Percentiles rank a stretch among this genome's conserved stretches.
These are phyloP conservation scores for Amblyraja radiata DNA, from an alignment of 2,797 vertebrate species.

Conservation along the genomic window DNA sequence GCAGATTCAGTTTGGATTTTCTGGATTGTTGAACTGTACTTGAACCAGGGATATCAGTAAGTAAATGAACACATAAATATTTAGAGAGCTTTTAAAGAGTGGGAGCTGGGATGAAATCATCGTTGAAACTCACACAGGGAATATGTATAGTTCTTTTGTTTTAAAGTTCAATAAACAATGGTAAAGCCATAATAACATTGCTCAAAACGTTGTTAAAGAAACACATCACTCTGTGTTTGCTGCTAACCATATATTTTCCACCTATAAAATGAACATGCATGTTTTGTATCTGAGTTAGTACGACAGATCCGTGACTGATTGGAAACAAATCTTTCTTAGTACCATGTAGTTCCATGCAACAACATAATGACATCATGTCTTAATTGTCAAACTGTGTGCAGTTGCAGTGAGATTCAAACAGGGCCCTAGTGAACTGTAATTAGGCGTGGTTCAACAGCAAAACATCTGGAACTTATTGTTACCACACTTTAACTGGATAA, in stretches of 20 bases:
- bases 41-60: neutral
- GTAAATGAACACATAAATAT: conserved; percentile 25
- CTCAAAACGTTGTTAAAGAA: neutral
- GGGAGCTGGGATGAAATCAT: conserved; percentile 7
- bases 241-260: neutral
- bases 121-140: neutral
- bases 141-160: neutral
- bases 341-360: conserved; percentile 31
- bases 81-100: neutral
- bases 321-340: conserved; percentile 35
- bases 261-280: conserved; percentile 3
- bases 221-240: neutral
- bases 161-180: conserved; percentile 18
- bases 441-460: conserved; percentile 36
- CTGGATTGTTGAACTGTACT: neutral
- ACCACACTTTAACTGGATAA: conserved; percentile 31
- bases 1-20: neutral
- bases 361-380: conserved; percentile 38
- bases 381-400: conserved; percentile 36
- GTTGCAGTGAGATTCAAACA: conserved; percentile 34
- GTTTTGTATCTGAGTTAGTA: conserved; percentile 23
- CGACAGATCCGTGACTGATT: conserved; percentile 30
- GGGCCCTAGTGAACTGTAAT: conserved; percentile 32
- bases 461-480: conserved; percentile 37
- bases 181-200: neutral